Evolutionary conservation across 1,140 invertebrate genomes (phyloP).

Genomic region (Mamestra configurata): DNA sequence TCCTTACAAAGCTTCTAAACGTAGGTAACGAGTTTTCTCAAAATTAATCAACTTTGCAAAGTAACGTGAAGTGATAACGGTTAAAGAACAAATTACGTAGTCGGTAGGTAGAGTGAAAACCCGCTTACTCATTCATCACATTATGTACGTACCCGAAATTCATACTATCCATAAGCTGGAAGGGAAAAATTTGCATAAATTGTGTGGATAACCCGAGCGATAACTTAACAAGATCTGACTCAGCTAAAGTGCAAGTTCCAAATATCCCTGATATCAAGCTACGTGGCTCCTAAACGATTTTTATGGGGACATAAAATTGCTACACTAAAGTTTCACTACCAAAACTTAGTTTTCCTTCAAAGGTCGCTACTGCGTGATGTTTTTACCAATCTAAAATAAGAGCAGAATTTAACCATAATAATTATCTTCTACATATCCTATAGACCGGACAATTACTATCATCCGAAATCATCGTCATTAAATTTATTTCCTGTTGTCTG

Average conservation of each 20-base stretch:
- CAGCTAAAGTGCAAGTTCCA: slow-evolving; percentile 6
- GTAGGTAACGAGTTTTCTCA: slow-evolving; percentile 33
- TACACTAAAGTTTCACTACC: slow-evolving; percentile 16
- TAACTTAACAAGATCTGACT: slow-evolving; percentile 3
- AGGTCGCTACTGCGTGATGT: background rate
- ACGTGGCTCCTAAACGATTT: background rate
- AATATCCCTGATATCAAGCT: slow-evolving; percentile 26
- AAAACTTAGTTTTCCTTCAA: background rate
- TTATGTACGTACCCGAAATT: slow-evolving; percentile 23
- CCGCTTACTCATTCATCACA: slow-evolving; percentile 31
- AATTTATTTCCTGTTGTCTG: slow-evolving; percentile 13
- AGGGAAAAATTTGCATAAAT: slow-evolving; percentile 35
- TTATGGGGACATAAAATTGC: slow-evolving; percentile 10
- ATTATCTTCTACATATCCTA: background rate
- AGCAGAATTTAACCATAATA: background rate
- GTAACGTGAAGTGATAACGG: slow-evolving; percentile 26
- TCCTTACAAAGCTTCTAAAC: slow-evolving; percentile 21
- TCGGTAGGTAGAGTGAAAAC: slow-evolving; percentile 19
- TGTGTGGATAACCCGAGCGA: slow-evolving; percentile 7
- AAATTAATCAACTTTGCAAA: slow-evolving; percentile 36
- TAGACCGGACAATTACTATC: background rate
- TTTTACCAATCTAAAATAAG: background rate
- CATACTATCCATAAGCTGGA: slow-evolving; percentile 5
- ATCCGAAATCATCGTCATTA: background rate
- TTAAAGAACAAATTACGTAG: slow-evolving; percentile 29